Base-by-base conservation (phyloP, 1,140 invertebrate species). In the Daktulosphaira vitifoliae region DNA sequence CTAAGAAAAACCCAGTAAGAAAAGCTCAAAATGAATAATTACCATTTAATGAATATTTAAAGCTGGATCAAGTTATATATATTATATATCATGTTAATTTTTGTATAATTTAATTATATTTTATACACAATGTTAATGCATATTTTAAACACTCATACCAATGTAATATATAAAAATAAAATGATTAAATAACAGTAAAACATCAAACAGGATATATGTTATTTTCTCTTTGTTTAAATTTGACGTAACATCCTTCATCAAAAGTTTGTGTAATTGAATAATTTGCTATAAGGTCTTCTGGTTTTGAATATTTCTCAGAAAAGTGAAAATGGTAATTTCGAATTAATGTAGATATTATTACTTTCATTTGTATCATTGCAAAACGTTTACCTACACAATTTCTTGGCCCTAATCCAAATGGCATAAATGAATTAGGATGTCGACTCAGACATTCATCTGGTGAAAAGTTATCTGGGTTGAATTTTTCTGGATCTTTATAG, bases 381-480 rank as follows among this genome's bases (percentile, higher is more conserved):
- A 7, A 44, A 5, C 15, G 5, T 3, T 7, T 44, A 4, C 39
- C 39, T 16, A 44, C n/a, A 15, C 39, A 33, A 11, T 33, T 11
- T 33, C 29, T 33, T 6, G 11, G 11, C 5, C 29, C 29, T 5
- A 11, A 5, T 3, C 39, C 15, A 15, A 44, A 44, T 16, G 39
- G 39, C 3, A 44, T 44, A 16, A n/a, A 44, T 15, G 39, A 11
- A 16, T 44, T 7, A 4, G 39, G 39, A 3, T 7, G 39, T 7
- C 39, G 39, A 23, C 70, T 70, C n/a, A 68, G 49, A 65, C 79
- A 76, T 67, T 82, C 80, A 0, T 78, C 76, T 16, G 80, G 69
- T 72, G 86, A 86, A 62, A 81, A 82, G 42, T 68, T 71, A 18
- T 75, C 72, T 2, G 79, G 39, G 39, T 44, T 16, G n/a, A 44